Base-by-base conservation (phyloP, 2,888 invertebrate species). In the Mayetiola destructor region DNA sequence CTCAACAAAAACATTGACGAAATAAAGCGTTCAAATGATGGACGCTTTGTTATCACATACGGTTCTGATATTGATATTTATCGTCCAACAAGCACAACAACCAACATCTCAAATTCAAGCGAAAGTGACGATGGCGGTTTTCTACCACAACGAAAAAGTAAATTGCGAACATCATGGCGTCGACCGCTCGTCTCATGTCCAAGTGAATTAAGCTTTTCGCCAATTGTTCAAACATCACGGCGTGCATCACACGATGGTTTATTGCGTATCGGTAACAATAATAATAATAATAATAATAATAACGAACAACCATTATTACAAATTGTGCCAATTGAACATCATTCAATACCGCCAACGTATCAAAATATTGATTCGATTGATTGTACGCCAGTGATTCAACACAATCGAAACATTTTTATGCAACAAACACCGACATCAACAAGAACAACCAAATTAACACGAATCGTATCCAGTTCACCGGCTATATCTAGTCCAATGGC, bases 51-150 rank as follows among this genome's bases (percentile, higher is more conserved):
- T 59, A 73, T 85, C 60, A 77, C 77, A 57, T 76, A 76, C 64
- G 65, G 61, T 62, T 57, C 61, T 0, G 58, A 58, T 54, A 30
- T 53, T 30, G 23, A 18, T 8, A 29, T 27, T 12, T 40, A 64
- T 62, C 73, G 77, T 55, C 74, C 77, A 64, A 76, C 75, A 66
- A 81, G 77, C 67, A 73, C 75, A 61, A 75, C 77, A 57, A 80
- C 79, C 63, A 77, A 79, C 21, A 35, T 23, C 32, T 52, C 37
- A 70, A 72, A 59, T 68, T 67, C 36, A 80, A 80, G 80, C 59
- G 80, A 82, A 62, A 87, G 86, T 67, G 88, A 88, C 72, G 89
- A 89, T 73, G 89, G 89, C 58, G 89, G 89, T 35, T 89, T 89
- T 72, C 76, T 87, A 58, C 84, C 86, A 57, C 76, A 78, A 48